Evolutionary conservation across 2,797 vertebrate genomes (phyloP).

Genomic region (Erpetoichthys calabaricus): DNA sequence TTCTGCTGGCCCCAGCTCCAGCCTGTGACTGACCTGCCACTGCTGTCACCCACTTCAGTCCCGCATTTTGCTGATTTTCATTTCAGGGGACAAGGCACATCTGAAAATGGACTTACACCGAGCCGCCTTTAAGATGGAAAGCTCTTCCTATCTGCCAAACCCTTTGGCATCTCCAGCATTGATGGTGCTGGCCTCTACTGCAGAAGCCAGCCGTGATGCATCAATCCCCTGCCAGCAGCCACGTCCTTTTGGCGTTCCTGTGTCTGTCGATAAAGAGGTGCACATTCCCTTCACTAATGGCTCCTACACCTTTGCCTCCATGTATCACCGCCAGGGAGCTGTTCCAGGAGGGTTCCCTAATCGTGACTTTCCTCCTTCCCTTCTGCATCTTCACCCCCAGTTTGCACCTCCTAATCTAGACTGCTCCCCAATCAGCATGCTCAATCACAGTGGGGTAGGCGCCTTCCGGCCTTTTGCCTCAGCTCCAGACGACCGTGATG

Average conservation of each 20-base stretch:
- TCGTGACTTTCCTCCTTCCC: conserved; percentile 91
- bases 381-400: conserved; percentile 94
- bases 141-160: conserved; percentile 94
- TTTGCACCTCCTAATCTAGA: conserved; percentile 95
- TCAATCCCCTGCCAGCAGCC: conserved; percentile 94
- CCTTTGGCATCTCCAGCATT: conserved; percentile 91
- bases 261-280: conserved; percentile 90
- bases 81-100: conserved; percentile 32
- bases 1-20: conserved; percentile 18
- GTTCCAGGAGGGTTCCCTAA: conserved; percentile 87
- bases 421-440: conserved; percentile 95
- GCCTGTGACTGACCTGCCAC: conserved; percentile 27
- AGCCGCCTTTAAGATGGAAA: conserved; percentile 99
- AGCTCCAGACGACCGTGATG: conserved; percentile 81
- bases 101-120: conserved; percentile 94
- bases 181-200: conserved; percentile 94
- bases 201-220: conserved; percentile 90
- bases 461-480: conserved; percentile 96
- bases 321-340: conserved; percentile 92
- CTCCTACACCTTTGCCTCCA: conserved; percentile 95
- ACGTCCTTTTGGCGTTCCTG: conserved; percentile 86
- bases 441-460: conserved; percentile 92
- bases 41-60: conserved; percentile 9
- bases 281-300: conserved; percentile 96
- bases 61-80: conserved; percentile 31